Evolutionary conservation across 2,888 invertebrate species (phyloP).

Genomic region (Chloromyia formosa): DNA sequence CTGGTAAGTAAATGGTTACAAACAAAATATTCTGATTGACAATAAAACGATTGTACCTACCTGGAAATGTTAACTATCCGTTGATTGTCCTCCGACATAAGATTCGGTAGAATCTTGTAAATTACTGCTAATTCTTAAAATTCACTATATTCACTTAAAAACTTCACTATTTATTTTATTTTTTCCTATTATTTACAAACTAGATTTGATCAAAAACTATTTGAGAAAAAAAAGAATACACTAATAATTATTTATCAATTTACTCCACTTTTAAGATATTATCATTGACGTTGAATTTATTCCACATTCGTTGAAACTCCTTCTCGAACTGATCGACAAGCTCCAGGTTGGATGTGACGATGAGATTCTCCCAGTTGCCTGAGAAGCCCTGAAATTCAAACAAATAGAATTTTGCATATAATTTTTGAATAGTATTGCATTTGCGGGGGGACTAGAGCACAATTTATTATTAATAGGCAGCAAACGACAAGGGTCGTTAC

Average conservation of each 20-base stretch:
- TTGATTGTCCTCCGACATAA: no score
- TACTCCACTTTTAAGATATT: constrained; percentile 7
- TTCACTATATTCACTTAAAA: neutral
- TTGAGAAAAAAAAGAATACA: no score
- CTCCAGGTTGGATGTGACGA: constrained; percentile 55
- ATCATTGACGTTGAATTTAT: constrained; percentile 2
- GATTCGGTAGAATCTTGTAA: no score
- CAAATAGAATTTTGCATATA: neutral
- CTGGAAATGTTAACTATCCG: no score
- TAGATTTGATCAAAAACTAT: no score
- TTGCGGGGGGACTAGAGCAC: no score
- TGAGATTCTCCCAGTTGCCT: constrained; percentile 60
- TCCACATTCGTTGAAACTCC: constrained; percentile 61
- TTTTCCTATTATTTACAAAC: neutral
- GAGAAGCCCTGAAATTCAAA: constrained; percentile 54
- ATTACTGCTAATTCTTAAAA: neutral
- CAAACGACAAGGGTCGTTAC: no score
- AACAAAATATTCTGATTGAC: no score
- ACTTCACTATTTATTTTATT: neutral
- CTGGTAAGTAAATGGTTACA: no score
- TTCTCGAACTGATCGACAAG: constrained; percentile 53
- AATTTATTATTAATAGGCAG: no score
- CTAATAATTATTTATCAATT: constrained; percentile 4
- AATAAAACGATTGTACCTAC: no score
- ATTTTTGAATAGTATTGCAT: no score